Base-by-base conservation (phyloP, 2,888 invertebrate genomes). In the Eupithecia inturbata region DNA sequence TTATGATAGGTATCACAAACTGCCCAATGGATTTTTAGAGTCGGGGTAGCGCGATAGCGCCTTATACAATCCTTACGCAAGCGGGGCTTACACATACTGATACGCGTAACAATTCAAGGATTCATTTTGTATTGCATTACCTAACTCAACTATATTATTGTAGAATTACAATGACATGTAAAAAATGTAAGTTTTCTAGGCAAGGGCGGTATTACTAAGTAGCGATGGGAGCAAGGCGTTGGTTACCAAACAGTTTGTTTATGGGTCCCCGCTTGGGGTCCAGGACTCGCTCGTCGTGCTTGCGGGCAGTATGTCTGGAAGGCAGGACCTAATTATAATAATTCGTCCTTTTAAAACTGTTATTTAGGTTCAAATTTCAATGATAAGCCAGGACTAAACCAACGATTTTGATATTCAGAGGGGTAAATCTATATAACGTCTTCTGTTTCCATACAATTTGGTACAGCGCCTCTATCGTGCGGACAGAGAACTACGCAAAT, bases 241-340 rank as follows among this genome's bases (percentile, higher is more conserved):
- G 92, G 78, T 87, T 88, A 60, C 87, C 88, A 71, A 94, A 86
- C 71, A 91, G 87, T 84, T 91, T 94, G 88, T 89, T 93, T 83
- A 95, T 88, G 71, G 91, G 94, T 74, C 93, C 94, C 82, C 94
- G 93, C 87, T 91, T 93, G 82, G 94, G 88, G 87, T 95, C 95
- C 85, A 95, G 74, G 75, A 94, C 87, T 89, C 95, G 88, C 87
- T 93, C 91, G 89, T 92, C 92, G 83, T 85, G 87, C 81, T 89
- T 89, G 76, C 95, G 88, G 74, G 90, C 83, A 76, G 89, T 77
- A 83, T 93, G 88, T 80, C 95, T 95, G 92, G 82, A 92, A 91
- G 77, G 79, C 84, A 85, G 79, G 71, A 72, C 64, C 74, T 70
- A 62, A 62, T 77, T 68, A 45, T 62, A 68, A 73, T 74, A 67